A percentile compares a stretch with the other conserved stretches of the same genome.
phyloP scores from a whole-genome alignment of 2,797 vertebrate species.

The Erethizon dorsatum region DNA sequence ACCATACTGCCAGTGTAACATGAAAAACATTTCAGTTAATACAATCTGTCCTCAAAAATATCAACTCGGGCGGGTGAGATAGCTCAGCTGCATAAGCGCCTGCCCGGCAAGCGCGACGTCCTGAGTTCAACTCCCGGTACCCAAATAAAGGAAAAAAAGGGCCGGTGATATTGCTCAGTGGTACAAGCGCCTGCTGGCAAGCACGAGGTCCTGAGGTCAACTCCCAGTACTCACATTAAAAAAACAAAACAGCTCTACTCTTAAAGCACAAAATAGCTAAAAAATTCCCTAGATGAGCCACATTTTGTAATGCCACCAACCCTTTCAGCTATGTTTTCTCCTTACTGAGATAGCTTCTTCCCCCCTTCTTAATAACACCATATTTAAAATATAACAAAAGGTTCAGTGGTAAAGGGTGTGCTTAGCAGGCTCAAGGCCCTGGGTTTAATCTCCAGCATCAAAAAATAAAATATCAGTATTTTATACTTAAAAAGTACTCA shows the following conservation, averaged over 20 bases:
- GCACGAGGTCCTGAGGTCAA: too few species aligned
- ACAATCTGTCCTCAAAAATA: constrained; percentile 11
- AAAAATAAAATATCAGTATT: not conserved
- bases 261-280: not conserved
- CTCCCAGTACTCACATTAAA: too few species aligned
- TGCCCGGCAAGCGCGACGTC: too few species aligned
- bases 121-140: too few species aligned
- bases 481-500: not conserved
- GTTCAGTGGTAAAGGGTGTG: not conserved
- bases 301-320: not conserved
- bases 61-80: not conserved
- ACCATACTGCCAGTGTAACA: not conserved
- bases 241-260: not conserved
- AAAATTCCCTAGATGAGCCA: not conserved
- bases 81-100: too few species aligned
- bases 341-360: not conserved
- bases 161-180: too few species aligned
- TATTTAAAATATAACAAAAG: not conserved
- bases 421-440: not conserved
- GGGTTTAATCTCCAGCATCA: not conserved
- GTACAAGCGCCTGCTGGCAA: too few species aligned
- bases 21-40: not conserved
- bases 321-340: not conserved
- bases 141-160: too few species aligned
- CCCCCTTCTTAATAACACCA: not conserved